These are phyloP conservation scores for Lasioglossum oenotherae DNA, from an alignment of 2,888 invertebrate genomes.

Conservation along the genomic window DNA sequence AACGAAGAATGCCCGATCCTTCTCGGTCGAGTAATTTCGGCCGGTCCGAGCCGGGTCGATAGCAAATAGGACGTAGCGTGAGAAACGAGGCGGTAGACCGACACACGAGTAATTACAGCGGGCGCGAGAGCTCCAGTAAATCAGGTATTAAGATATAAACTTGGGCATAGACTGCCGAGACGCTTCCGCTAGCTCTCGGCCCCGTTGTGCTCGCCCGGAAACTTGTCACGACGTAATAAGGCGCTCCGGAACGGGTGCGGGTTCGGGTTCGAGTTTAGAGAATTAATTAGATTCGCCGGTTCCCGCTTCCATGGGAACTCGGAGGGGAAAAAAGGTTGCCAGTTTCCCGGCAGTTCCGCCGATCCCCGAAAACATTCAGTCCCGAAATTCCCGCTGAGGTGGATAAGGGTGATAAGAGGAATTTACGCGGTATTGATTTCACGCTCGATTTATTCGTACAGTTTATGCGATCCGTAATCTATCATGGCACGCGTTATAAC, in stretches of 20 bases:
- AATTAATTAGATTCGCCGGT: constrained; percentile 73
- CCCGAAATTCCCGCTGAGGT: not conserved
- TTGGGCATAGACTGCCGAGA: constrained; percentile 14
- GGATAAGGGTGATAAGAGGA: not conserved
- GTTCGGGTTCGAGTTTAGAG: constrained; percentile 65
- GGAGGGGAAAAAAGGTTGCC: constrained; percentile 14
- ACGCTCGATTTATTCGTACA: not conserved
- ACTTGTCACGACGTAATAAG: constrained; percentile 54
- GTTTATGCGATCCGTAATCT: constrained; percentile 1
- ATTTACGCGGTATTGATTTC: not conserved
- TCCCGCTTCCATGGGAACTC: constrained; percentile 28
- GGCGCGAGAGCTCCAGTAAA: constrained; percentile 28
- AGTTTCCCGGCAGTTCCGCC: constrained; percentile 11
- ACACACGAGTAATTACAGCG: constrained; percentile 36
- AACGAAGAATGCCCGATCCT: not conserved
- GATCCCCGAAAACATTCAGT: constrained; percentile 24
- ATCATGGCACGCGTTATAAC: not conserved
- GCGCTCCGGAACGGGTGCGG: constrained; percentile 57
- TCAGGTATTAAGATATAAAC: constrained; percentile 39
- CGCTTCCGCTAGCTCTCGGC: constrained; percentile 19
- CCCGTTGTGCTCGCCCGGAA: constrained; percentile 32
- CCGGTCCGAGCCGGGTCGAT: constrained; percentile 12
- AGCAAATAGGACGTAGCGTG: not conserved
- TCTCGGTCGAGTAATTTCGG: not conserved
- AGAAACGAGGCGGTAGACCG: constrained; percentile 6